Conservation (phyloP, 1,140 invertebrate species). For the Ostrea edulis region DNA sequence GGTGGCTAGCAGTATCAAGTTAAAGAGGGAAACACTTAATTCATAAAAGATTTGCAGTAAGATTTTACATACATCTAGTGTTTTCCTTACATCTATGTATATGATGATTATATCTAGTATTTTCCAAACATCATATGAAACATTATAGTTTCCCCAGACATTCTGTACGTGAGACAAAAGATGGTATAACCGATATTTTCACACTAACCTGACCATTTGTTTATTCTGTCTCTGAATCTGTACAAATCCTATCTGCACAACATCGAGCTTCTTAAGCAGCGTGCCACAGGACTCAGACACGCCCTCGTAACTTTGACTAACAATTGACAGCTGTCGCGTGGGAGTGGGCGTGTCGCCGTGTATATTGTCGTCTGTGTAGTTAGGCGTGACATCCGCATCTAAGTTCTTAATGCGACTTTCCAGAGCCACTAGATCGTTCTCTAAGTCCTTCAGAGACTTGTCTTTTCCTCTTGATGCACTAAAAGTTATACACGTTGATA, state of each 20-base stretch:
- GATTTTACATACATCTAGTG: no score
- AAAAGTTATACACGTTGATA: neutral
- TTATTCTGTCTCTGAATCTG: slow-evolving; percentile 41
- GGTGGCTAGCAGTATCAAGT: no score
- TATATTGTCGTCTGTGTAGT: slow-evolving; percentile 37
- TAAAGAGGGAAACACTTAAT: no score
- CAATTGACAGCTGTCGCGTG: slow-evolving; percentile 28
- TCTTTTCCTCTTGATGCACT: slow-evolving; percentile 2
- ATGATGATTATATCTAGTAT: no score
- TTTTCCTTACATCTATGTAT: no score
- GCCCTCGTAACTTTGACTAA: neutral
- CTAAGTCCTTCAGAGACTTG: neutral
- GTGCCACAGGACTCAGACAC: slow-evolving; percentile 15
- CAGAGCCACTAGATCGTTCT: slow-evolving; percentile 28
- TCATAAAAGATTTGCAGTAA: no score
- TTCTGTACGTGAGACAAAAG: no score
- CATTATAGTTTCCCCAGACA: no score
- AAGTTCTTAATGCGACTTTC: neutral
- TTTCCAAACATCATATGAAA: no score
- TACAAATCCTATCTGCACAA: slow-evolving; percentile 39
- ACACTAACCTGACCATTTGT: slow-evolving; percentile 38
- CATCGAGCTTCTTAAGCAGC: slow-evolving; percentile 25
- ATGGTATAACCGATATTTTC: neutral
- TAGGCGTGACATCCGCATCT: slow-evolving; percentile 7
- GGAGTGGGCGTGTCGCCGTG: slow-evolving; percentile 41